Evolutionary conservation across 2,888 invertebrate genomes (phyloP), one percentile per base, ranked within the genome.

Genomic region (Cephus pulcher): DNA sequence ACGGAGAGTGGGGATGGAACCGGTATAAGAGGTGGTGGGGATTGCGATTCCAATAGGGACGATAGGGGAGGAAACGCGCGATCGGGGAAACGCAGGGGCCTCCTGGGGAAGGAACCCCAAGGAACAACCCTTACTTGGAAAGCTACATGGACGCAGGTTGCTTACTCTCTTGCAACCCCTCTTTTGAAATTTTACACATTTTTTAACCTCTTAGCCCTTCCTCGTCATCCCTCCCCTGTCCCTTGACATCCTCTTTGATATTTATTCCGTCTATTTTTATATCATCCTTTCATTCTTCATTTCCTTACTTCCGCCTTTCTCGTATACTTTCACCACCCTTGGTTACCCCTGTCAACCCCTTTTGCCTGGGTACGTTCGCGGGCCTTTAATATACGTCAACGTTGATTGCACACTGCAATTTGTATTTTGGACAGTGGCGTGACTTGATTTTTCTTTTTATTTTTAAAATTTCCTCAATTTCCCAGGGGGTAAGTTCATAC

Each of bases 21-120:
- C 15, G 34, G 34, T 73, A 34, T 76, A 34, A 73, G 71, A 32
- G 35, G 73, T 69, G 56, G 69, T 76, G 71, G 77, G 79, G 77
- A 78, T 79, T 78, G 78, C 69, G 79, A 76, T 33, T 56, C 2
- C 56, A 2, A 23, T 56, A 56, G 56, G 56, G 56, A 56, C 9
- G 56, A 56, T 56, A 56, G 56, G 15, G 56, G 56, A 23, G 23
- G 23, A 56, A 56, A 23, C 9, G 56, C 23, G 56, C 9, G 2
- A 56, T 56, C 56, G 56, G 56, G 56, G 56, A 23, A 23, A 56
- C 9, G 23, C 15, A 2, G 56, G 56, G 56, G 2, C 9, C 56
- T 56, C 56, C 23, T 56, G 56, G 56, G 56, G 56, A 56, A 40
- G 40, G 56, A 56, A 9, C 23, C 56, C 56, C 15, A 9, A 56